These are phyloP conservation scores for Ischnura elegans DNA, from an alignment of 2,888 invertebrate genomes.

Conservation along the genomic window DNA sequence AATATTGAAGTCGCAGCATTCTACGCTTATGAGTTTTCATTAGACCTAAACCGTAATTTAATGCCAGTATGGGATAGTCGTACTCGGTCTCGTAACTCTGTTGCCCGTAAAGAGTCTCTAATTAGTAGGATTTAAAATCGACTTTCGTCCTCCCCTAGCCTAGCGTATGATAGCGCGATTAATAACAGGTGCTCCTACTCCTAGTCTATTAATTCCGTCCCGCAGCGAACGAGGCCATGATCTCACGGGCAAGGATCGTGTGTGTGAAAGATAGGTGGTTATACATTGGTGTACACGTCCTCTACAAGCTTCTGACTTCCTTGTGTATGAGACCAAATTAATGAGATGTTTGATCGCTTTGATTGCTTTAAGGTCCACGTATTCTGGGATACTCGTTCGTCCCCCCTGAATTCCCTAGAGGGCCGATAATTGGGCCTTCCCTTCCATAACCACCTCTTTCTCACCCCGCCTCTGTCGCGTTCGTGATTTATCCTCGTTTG, in stretches of 20 bases:
- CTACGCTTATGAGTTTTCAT: neutral
- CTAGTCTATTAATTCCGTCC: slow-evolving; percentile 6
- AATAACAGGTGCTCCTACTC: neutral
- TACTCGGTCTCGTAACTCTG: neutral
- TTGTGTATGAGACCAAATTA: slow-evolving; percentile 29
- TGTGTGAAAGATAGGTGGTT: neutral
- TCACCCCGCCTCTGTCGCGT: neutral
- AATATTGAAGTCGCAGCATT: neutral
- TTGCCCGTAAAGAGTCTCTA: neutral
- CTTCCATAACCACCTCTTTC: neutral
- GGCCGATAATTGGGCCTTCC: slow-evolving; percentile 5
- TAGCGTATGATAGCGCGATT: neutral
- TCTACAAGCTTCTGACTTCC: neutral
- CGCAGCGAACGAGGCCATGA: neutral
- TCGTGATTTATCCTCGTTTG: neutral
- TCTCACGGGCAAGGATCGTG: slow-evolving; percentile 16
- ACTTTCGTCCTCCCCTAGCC: neutral
- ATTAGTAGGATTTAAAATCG: neutral
- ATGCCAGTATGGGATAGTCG: neutral
- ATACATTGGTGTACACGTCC: neutral
- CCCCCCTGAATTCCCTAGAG: neutral
- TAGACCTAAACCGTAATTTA: neutral
- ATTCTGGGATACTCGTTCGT: neutral
- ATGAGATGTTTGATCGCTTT: slow-evolving; percentile 37
- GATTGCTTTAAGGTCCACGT: slow-evolving; percentile 15